phyloP scores from a whole-genome alignment of 2,797 vertebrate genomes.

The Oryzias sinensis region DNA sequence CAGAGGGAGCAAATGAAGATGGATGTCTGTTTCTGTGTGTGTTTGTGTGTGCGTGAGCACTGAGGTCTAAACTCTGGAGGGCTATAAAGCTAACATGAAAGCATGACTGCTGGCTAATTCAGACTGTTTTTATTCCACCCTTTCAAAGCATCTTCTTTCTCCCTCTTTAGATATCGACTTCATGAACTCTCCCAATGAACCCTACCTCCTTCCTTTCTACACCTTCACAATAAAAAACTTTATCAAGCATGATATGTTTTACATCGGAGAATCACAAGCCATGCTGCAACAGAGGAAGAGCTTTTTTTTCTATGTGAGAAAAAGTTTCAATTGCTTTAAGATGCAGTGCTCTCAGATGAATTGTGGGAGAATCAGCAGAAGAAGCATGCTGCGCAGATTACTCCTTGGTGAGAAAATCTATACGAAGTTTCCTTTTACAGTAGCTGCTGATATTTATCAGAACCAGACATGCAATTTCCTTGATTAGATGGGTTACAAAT shows the following conservation, averaged over 20 bases:
- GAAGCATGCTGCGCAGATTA: slow-evolving; percentile 48
- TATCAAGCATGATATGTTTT: slow-evolving; percentile 67
- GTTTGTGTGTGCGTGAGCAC: slow-evolving; percentile 41
- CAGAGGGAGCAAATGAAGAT: slow-evolving; percentile 41
- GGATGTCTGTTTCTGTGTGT: slow-evolving; percentile 31
- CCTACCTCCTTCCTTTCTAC: slow-evolving; percentile 23
- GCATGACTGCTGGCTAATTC: slow-evolving; percentile 70
- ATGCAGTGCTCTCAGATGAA: slow-evolving; percentile 39
- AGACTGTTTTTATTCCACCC: slow-evolving; percentile 48
- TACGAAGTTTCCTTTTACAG: slow-evolving; percentile 11
- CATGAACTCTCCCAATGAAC: slow-evolving; percentile 48
- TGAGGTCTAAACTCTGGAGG: slow-evolving; percentile 26
- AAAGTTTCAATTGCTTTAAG: slow-evolving; percentile 24
- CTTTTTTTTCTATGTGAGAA: slow-evolving; percentile 15
- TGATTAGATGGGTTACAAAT: slow-evolving; percentile 30
- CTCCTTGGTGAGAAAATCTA: slow-evolving; percentile 14
- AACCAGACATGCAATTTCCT: slow-evolving; percentile 28
- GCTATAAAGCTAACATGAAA: slow-evolving; percentile 43
- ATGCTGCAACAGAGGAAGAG: slow-evolving; percentile 25
- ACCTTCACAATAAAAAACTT: slow-evolving; percentile 44
- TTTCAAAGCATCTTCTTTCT: slow-evolving; percentile 46
- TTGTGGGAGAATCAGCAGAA: slow-evolving; percentile 37
- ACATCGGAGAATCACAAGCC: slow-evolving; percentile 39
- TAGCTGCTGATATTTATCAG: slow-evolving; percentile 20
- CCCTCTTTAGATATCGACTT: slow-evolving; percentile 47